Percentiles rank a stretch among this genome's conserved stretches.
These are phyloP conservation scores for Eudyptes chrysolophus DNA, from an alignment of 2,113 vertebrate genomes.

Conservation along the genomic window DNA sequence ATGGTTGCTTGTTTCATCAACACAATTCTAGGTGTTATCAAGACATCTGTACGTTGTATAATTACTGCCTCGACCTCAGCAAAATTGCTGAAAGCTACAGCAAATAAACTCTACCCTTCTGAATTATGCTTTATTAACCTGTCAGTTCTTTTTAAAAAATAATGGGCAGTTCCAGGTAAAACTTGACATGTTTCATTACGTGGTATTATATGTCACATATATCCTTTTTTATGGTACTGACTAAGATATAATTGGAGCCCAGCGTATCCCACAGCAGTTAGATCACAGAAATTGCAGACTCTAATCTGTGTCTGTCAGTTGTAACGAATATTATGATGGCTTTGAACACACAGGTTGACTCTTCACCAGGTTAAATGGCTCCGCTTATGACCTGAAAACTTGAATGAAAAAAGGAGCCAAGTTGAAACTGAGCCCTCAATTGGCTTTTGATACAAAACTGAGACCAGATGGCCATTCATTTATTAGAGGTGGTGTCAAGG, in stretches of 20 bases:
- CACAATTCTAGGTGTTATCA: not conserved
- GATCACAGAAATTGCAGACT: slow-evolving; percentile 10
- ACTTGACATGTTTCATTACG: slow-evolving; percentile 41
- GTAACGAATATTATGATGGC: not conserved
- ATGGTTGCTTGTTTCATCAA: slow-evolving; percentile 11
- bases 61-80: slow-evolving; percentile 24
- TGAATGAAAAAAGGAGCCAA: not conserved
- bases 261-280: not conserved
- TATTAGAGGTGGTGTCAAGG: not conserved
- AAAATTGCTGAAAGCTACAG: slow-evolving; percentile 25
- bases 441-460: not conserved
- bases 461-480: not conserved
- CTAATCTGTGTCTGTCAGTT: slow-evolving; percentile 16
- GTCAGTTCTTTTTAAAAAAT: slow-evolving; percentile 43
- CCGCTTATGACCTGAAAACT: not conserved
- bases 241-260: slow-evolving; percentile 15
- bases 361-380: not conserved
- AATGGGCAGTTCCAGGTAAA: slow-evolving; percentile 41
- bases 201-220: not conserved
- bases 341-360: not conserved
- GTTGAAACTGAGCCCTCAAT: not conserved
- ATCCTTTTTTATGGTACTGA: slow-evolving; percentile 13
- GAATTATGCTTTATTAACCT: slow-evolving; percentile 52
- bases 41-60: slow-evolving; percentile 16
- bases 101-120: slow-evolving; percentile 34